Base-by-base conservation (phyloP, 2,888 invertebrate species). In the Cephus pulcher region DNA sequence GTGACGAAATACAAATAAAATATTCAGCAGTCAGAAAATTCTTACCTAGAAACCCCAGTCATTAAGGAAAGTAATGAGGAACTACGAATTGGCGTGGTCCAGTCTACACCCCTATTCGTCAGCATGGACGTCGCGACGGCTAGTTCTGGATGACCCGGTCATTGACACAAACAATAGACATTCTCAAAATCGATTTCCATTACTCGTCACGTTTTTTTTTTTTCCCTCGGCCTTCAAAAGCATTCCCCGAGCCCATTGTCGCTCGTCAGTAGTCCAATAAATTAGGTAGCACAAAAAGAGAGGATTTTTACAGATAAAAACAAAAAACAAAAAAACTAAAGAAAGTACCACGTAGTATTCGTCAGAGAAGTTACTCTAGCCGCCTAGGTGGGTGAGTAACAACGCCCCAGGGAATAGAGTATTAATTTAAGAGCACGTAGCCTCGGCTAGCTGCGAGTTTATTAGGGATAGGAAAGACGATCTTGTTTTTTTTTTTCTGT, bases 21-120 rank as follows among this genome's bases (percentile, higher is more conserved):
- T 56, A 56, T 56, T 15, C 56, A 56, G 9, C 0, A 56, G 6
- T 9, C 56, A 1, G 23, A 56, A 23, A 23, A 56, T 56, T 23
- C 23, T 23, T 56, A 23, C 9, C 23, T 9, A 56, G 56, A 56
- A 23, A 23, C 2, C 2, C 2, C 56, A 56, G 56, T 56, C 23
- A 9, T 56, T 56, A 9, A 56, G 15, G 2, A 2, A 9, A 56
- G 15, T 56, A 56, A 79, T 81, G 81, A 82, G 81, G 83, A 83
- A 85, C 84, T 82, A 83, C 82, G 83, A 82, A 84, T 84, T 84
- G 85, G 85, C 87, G 85, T 84, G 84, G 82, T 78, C 81, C 81
- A 83, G 85, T 85, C 84, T 85, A 81, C 81, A 80, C 74, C 79
- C 23, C 2, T 80, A 81, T 79, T 82, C 79, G 79, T 78, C 77